These are phyloP conservation scores for Drosophila mimica DNA, from an alignment of 2,888 invertebrate species.

Conservation along the genomic window DNA sequence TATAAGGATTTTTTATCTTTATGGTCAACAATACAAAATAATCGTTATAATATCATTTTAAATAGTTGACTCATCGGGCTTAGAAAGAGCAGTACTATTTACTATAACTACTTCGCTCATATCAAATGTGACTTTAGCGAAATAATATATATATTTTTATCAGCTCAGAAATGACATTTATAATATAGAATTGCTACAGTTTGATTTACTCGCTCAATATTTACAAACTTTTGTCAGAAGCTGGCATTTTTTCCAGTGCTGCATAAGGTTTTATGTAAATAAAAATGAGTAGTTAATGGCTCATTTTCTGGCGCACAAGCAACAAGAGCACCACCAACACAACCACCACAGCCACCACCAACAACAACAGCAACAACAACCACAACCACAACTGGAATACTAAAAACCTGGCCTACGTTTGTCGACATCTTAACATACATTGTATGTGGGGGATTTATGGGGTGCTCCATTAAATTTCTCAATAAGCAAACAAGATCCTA, in stretches of 20 bases:
- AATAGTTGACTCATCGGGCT: not conserved
- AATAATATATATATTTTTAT: not conserved
- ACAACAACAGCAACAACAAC: conserved; percentile 25
- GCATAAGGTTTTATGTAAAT: conserved; percentile 34
- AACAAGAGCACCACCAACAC: conserved; percentile 20
- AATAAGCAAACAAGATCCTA: conserved; percentile 69
- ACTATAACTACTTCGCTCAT: not conserved
- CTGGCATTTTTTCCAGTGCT: conserved; percentile 48
- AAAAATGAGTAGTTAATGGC: conserved; percentile 64
- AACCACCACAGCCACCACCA: not conserved
- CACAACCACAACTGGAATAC: conserved; percentile 23
- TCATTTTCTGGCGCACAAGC: conserved; percentile 59
- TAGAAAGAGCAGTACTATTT: too few relatives aligned
- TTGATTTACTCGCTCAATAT: not conserved
- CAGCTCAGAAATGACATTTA: not conserved
- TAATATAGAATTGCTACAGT: not conserved
- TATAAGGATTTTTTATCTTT: fast-evolving
- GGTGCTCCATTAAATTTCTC: conserved; percentile 63
- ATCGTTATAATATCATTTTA: not conserved
- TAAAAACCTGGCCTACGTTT: conserved; percentile 54
- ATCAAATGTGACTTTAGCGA: not conserved
- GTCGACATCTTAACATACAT: conserved; percentile 52
- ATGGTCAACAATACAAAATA: not conserved
- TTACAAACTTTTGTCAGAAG: not conserved
- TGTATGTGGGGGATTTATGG: conserved; percentile 53